These are phyloP conservation scores for Druon quercuslanigerum DNA, from an alignment of 1,140 invertebrate species.

Conservation along the genomic window DNA sequence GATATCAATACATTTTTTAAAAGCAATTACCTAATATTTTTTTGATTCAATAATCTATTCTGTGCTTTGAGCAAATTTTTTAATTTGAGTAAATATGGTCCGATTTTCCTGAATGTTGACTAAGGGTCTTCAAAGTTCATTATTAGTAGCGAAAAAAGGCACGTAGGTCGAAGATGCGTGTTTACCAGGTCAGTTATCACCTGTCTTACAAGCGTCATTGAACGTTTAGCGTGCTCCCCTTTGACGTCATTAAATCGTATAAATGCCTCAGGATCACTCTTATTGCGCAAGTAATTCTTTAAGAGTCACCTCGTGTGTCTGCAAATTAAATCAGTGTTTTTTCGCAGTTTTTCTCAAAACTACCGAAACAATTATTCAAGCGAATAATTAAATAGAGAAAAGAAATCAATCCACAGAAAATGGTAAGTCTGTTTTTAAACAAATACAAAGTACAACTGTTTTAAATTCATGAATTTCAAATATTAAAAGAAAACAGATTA, in stretches of 20 bases:
- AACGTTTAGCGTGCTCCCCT: slow-evolving; percentile 69
- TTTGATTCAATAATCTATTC: too few species aligned
- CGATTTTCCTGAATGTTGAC: too few species aligned
- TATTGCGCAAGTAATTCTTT: slow-evolving; percentile 46
- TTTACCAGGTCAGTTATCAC: slow-evolving; percentile 71
- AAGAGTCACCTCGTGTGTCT: slow-evolving; percentile 29
- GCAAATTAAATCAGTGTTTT: slow-evolving; percentile 16
- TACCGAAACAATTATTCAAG: slow-evolving; percentile 21
- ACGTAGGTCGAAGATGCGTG: slow-evolving; percentile 32
- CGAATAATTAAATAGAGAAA: slow-evolving; percentile 10
- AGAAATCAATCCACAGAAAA: neutral
- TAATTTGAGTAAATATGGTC: too few species aligned
- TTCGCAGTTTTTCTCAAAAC: neutral
- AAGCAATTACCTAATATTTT: too few species aligned
- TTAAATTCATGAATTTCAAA: too few species aligned
- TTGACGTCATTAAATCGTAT: slow-evolving; percentile 72
- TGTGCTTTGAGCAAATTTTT: too few species aligned
- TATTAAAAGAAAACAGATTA: too few species aligned
- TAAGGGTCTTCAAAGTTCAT: too few species aligned
- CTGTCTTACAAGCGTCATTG: slow-evolving; percentile 61
- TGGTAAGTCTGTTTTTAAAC: too few species aligned
- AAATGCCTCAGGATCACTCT: slow-evolving; percentile 56
- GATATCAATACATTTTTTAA: too few species aligned
- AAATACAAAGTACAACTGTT: too few species aligned
- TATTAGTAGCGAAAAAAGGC: neutral